A percentile compares a stretch with the other conserved stretches of the same genome.
Evolutionary conservation across 2,797 vertebrate genomes (phyloP).

Genomic region (Rhyacichthys aspro): DNA sequence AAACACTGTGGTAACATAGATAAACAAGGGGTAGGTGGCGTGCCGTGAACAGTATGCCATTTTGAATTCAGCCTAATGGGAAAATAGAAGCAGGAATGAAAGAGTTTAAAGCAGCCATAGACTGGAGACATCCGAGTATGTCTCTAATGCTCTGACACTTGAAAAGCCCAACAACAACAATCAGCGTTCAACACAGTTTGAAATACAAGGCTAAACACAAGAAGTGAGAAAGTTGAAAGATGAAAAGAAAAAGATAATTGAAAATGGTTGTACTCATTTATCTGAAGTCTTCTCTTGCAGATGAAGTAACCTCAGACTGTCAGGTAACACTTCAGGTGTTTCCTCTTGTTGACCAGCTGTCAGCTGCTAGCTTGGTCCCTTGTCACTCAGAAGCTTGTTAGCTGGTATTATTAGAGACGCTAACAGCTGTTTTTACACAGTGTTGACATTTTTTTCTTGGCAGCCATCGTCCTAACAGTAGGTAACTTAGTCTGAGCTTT

Average conservation of each 20-base stretch:
- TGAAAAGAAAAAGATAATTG: neutral
- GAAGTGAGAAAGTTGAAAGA: neutral
- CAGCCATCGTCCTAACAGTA: neutral
- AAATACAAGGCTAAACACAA: too few species aligned
- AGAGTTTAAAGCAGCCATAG: neutral
- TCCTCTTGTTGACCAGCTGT: too few species aligned
- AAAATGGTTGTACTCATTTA: neutral
- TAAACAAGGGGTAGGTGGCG: too few species aligned
- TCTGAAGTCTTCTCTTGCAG: neutral
- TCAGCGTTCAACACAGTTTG: neutral
- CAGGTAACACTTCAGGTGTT: neutral
- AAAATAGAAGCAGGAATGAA: neutral
- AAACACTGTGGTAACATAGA: too few species aligned
- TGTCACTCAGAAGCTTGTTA: neutral
- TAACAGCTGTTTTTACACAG: neutral
- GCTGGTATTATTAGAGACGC: neutral
- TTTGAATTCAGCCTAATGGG: too few species aligned
- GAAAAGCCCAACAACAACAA: too few species aligned
- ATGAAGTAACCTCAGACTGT: neutral
- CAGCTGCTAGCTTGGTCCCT: neutral
- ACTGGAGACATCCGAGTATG: neutral
- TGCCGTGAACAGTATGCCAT: too few species aligned
- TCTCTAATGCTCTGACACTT: neutral
- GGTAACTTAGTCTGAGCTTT: too few species aligned
- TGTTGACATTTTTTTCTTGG: neutral